Evolutionary conservation across 2,888 invertebrate genomes (phyloP).

Genomic region (Lapara coniferarum): DNA sequence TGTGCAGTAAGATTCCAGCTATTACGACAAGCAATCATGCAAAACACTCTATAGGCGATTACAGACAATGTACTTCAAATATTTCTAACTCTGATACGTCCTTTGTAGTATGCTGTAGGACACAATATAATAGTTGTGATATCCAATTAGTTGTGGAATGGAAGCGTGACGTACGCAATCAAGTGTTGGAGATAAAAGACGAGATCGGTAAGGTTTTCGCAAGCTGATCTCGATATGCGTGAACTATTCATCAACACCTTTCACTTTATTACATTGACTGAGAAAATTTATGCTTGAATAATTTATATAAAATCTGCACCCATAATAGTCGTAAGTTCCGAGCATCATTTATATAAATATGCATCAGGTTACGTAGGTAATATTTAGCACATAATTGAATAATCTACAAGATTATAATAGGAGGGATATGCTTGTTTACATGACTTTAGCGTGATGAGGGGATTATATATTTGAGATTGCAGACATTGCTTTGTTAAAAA

Average conservation of each 20-base stretch:
- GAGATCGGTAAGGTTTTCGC: conserved; percentile 17
- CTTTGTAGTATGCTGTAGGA: neutral
- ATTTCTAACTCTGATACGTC: neutral
- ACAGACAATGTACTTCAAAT: neutral
- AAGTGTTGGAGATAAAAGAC: neutral
- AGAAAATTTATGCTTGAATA: neutral
- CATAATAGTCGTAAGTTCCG: too few relatives aligned
- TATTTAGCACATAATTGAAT: neutral
- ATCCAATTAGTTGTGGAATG: conserved; percentile 4
- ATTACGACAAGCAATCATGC: neutral
- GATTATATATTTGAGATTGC: neutral
- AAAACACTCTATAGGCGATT: neutral
- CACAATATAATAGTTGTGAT: neutral
- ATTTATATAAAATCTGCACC: neutral
- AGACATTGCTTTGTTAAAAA: neutral
- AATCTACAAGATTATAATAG: neutral
- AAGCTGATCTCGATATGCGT: conserved; percentile 14
- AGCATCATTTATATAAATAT: too few relatives aligned
- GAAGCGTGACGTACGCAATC: conserved; percentile 18
- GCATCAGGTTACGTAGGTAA: too few relatives aligned
- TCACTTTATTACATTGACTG: conserved; percentile 1
- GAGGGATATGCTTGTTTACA: neutral
- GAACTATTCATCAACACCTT: conserved; percentile 10
- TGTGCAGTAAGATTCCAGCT: neutral
- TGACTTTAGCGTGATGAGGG: neutral